These are phyloP conservation scores for Aproaerema taeniolella DNA, from an alignment of 2,888 invertebrate genomes.

Conservation along the genomic window DNA sequence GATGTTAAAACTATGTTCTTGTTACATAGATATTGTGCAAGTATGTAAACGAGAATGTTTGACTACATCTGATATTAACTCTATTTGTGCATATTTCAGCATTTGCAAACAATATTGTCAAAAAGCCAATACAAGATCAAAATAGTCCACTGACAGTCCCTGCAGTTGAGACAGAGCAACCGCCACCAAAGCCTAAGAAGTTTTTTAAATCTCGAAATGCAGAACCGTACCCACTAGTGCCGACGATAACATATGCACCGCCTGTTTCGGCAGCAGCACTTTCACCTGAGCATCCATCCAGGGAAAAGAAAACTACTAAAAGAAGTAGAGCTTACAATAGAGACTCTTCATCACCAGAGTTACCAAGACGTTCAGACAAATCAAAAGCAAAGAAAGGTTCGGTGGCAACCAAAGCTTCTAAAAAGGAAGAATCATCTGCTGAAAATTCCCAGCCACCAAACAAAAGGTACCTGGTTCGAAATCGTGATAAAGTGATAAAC, in stretches of 20 bases:
- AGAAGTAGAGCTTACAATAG: slow-evolving; percentile 55
- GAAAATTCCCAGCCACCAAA: slow-evolving; percentile 68
- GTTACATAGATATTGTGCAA: no score
- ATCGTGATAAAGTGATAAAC: slow-evolving; percentile 79
- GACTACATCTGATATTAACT: no score
- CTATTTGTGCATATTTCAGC: no score
- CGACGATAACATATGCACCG: slow-evolving; percentile 71
- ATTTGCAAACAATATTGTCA: slow-evolving; percentile 54
- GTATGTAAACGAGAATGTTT: no score
- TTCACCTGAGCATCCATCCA: slow-evolving; percentile 64
- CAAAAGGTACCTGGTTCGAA: slow-evolving; percentile 71
- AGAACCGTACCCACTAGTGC: slow-evolving; percentile 75
- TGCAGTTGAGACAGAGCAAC: slow-evolving; percentile 68
- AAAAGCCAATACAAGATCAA: slow-evolving; percentile 72
- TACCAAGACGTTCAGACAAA: slow-evolving; percentile 64
- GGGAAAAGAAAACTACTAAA: slow-evolving; percentile 57
- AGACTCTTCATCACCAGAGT: slow-evolving; percentile 69
- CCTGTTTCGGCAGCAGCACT: slow-evolving; percentile 62
- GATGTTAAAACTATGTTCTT: no score
- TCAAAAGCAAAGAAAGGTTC: slow-evolving; percentile 55
- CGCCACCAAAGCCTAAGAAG: slow-evolving; percentile 88
- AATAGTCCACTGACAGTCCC: slow-evolving; percentile 75
- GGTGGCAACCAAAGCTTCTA: slow-evolving; percentile 62
- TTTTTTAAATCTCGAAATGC: slow-evolving; percentile 92
- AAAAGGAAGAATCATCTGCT: slow-evolving; percentile 55